Conservation (phyloP, 2,113 vertebrate species). For the Acanthochromis polyacanthus region DNA sequence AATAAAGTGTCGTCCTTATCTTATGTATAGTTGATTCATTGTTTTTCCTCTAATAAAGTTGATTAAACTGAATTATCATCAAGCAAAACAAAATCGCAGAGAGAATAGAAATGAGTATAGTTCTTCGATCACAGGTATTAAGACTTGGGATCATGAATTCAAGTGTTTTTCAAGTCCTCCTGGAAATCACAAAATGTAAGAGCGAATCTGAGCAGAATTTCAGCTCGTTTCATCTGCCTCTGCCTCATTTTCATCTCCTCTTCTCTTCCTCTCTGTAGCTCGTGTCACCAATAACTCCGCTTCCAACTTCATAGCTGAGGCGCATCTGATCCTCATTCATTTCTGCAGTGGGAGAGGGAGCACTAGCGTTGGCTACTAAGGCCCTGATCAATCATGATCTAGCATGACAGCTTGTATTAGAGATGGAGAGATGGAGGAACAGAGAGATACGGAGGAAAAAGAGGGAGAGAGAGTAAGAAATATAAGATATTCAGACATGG, state of each 20-base stretch:
- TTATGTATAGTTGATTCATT: too few species aligned
- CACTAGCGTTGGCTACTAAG: slow-evolving; percentile 72
- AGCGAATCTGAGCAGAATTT: slow-evolving; percentile 29
- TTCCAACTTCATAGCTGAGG: slow-evolving; percentile 66
- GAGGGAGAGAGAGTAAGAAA: slow-evolving; percentile 29
- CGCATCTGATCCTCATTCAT: slow-evolving; percentile 77
- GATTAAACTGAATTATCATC: too few species aligned
- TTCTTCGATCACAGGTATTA: slow-evolving; percentile 7
- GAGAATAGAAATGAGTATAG: not conserved
- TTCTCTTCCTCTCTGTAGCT: slow-evolving; percentile 28
- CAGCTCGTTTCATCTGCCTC: slow-evolving; percentile 45
- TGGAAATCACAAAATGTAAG: slow-evolving; percentile 42
- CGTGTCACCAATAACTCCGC: slow-evolving; percentile 66
- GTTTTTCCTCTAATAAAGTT: too few species aligned
- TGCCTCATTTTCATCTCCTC: slow-evolving; percentile 46
- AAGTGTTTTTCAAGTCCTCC: slow-evolving; percentile 31
- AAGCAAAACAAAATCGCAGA: not conserved
- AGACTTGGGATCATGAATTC: not conserved
- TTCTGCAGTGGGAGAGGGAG: slow-evolving; percentile 77
- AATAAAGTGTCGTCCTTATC: too few species aligned
- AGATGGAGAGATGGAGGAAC: slow-evolving; percentile 62
- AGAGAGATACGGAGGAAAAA: slow-evolving; percentile 36
- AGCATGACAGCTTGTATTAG: slow-evolving; percentile 74
- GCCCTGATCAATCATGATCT: slow-evolving; percentile 83
- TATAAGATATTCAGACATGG: slow-evolving; percentile 75